phyloP scores from a whole-genome alignment of 2,113 vertebrate genomes.

The Hydropotes inermis region DNA sequence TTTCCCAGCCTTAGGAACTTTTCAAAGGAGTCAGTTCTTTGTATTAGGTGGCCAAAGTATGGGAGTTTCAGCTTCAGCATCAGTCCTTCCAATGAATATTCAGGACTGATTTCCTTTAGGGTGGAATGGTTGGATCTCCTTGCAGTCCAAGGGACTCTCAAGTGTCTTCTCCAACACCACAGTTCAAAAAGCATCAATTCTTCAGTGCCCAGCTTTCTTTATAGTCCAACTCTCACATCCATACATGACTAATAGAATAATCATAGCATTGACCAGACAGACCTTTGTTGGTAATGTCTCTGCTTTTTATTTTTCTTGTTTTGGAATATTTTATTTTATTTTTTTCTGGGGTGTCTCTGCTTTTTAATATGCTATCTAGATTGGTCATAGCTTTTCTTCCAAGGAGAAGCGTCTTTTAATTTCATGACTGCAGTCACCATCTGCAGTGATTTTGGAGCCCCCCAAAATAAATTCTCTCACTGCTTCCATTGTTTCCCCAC shows the following conservation, averaged over 20 bases:
- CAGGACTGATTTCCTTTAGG: not conserved
- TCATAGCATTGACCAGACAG: accelerated
- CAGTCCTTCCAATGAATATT: not conserved
- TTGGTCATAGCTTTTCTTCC: not conserved
- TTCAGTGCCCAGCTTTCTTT: not conserved
- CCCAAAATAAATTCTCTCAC: not conserved
- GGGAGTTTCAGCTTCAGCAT: not conserved
- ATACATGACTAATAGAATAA: not conserved
- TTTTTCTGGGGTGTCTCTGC: not conserved
- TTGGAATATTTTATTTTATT: too few species aligned
- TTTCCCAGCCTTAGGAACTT: not conserved
- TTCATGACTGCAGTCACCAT: not conserved
- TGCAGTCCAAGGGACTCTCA: not conserved
- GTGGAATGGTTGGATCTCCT: not conserved
- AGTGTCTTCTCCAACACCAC: not conserved
- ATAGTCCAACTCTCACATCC: not conserved
- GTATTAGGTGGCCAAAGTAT: not conserved
- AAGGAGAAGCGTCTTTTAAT: not conserved
- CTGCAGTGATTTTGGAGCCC: not conserved
- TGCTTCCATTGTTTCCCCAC: not conserved
- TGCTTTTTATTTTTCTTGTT: not conserved
- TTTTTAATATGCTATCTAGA: not conserved
- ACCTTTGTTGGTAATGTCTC: not conserved
- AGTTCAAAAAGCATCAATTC: not conserved
- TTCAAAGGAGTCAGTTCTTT: not conserved